These are phyloP conservation scores for Clarias platycephalus DNA, from an alignment of 2,797 vertebrate genomes.

Conservation along the genomic window DNA sequence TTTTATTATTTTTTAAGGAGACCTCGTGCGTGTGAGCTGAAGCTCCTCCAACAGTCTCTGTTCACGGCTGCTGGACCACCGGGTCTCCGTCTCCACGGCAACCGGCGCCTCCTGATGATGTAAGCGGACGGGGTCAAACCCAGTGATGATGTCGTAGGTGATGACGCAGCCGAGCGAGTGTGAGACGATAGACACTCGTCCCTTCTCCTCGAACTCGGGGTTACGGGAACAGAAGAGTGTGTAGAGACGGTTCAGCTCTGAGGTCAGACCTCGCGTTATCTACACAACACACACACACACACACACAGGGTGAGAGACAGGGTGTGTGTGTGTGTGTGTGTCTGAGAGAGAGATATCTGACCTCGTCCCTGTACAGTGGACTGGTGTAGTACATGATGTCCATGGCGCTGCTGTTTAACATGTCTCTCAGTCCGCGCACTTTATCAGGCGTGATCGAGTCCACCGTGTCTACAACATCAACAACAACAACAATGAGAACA, in stretches of 20 bases:
- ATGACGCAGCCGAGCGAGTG: constrained; percentile 96
- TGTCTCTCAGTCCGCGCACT: constrained; percentile 89
- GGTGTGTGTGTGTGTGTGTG: neutral
- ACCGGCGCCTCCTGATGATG: constrained; percentile 84
- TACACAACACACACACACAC: constrained; percentile 59
- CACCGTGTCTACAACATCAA: constrained; percentile 83
- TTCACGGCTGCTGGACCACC: constrained; percentile 82
- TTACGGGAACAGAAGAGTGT: constrained; percentile 92
- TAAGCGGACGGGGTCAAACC: constrained; percentile 89
- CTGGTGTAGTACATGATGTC: constrained; percentile 99
- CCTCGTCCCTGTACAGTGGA: constrained; percentile 94
- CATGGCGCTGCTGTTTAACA: constrained; percentile 98
- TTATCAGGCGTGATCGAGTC: constrained; percentile 97
- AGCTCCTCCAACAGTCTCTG: constrained; percentile 84
- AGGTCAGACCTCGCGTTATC: constrained; percentile 92
- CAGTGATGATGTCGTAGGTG: constrained; percentile 96
- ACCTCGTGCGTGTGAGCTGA: constrained; percentile 84
- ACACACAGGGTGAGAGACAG: neutral
- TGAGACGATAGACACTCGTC: constrained; percentile 94
- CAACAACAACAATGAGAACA: neutral
- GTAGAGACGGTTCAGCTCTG: constrained; percentile 93
- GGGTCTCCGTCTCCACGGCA: constrained; percentile 75
- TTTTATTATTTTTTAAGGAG: constrained; percentile 37
- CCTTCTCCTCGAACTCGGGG: constrained; percentile 88
- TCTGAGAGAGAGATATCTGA: constrained; percentile 60